A percentile compares a stretch with the other conserved stretches of the same genome.
Conservation (phyloP, 1,140 invertebrate genomes). For the Whitmania pigra region DNA sequence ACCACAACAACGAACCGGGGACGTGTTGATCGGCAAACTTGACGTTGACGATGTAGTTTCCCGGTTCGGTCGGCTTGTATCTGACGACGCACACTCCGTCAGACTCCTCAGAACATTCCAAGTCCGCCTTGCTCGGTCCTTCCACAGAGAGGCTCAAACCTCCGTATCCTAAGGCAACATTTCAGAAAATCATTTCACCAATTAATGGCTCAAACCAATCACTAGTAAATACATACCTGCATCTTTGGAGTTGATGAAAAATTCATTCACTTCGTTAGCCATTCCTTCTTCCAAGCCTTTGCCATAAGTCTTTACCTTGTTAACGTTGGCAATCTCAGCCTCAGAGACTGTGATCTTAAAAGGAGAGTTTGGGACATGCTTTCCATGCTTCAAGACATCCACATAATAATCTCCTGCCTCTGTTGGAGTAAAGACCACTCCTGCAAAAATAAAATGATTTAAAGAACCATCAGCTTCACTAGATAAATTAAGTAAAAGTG, state of each 20-base stretch:
- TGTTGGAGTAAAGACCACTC: conserved; percentile 90
- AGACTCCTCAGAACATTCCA: conserved; percentile 87
- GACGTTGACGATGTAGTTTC: conserved; percentile 89
- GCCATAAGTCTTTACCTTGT: conserved; percentile 80
- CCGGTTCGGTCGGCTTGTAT: conserved; percentile 91
- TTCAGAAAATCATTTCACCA: neutral
- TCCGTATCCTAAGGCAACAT: conserved; percentile 59
- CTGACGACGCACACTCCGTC: conserved; percentile 88
- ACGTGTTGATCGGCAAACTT: conserved; percentile 97
- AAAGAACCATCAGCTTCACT: neutral
- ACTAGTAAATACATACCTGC: conserved; percentile 51
- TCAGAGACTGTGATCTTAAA: conserved; percentile 84
- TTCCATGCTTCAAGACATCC: conserved; percentile 82
- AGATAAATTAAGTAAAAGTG: neutral
- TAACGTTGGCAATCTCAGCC: conserved; percentile 86
- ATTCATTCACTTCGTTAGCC: conserved; percentile 79
- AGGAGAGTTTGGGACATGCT: conserved; percentile 86
- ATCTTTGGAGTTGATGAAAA: conserved; percentile 79
- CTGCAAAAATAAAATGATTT: conserved; percentile 32
- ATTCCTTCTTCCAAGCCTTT: conserved; percentile 73
- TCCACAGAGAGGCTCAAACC: conserved; percentile 82
- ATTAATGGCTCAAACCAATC: too few species aligned
- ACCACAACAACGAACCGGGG: conserved; percentile 47
- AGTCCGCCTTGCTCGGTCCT: conserved; percentile 92
- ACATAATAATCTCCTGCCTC: conserved; percentile 87